A percentile compares a stretch with the other conserved stretches of the same genome.
Conservation (phyloP, 2,113 vertebrate species). For the Ochotona princeps region DNA sequence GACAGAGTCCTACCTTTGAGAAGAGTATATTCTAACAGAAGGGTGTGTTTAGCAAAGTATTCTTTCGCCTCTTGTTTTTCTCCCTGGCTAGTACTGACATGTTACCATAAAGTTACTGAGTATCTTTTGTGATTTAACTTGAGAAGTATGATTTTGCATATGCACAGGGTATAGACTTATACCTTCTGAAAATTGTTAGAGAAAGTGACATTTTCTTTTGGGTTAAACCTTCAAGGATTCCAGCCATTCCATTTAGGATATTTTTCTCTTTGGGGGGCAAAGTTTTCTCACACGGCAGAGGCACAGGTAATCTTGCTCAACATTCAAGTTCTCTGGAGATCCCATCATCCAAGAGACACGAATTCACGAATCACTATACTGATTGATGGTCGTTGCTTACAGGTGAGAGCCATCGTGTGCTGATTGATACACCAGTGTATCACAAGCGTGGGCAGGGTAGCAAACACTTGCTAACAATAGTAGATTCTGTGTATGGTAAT, state of each 20-base stretch:
- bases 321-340: background rate
- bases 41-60: background rate
- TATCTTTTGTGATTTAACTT: background rate
- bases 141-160: constrained; percentile 55
- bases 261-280: background rate
- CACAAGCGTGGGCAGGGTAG: background rate
- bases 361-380: background rate
- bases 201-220: constrained; percentile 25
- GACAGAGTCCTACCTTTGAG: background rate
- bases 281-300: background rate
- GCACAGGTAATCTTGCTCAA: background rate
- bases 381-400: background rate
- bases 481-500: background rate
- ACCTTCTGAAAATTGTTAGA: constrained; percentile 17
- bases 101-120: constrained; percentile 33
- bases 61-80: background rate
- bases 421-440: background rate
- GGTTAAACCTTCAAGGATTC: background rate
- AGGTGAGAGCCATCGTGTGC: background rate
- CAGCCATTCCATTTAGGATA: background rate
- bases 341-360: background rate
- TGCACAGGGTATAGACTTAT: background rate
- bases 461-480: background rate
- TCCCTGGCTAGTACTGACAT: background rate
- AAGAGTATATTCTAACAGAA: background rate